These are phyloP conservation scores for Pachycephala philippinensis DNA, from an alignment of 2,113 vertebrate species.

Conservation along the genomic window DNA sequence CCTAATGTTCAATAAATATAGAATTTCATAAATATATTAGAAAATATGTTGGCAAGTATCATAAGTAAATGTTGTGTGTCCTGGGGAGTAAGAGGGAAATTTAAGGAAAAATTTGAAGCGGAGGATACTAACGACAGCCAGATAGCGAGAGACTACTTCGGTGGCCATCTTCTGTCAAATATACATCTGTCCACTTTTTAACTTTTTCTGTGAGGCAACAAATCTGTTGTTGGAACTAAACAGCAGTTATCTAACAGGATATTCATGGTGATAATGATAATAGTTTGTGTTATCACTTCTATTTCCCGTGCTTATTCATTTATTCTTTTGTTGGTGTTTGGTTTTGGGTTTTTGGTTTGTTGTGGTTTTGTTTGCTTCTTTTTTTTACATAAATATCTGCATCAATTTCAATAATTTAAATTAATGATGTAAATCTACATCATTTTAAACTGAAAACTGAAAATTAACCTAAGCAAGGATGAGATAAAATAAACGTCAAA, in stretches of 20 bases:
- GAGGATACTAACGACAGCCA: neutral
- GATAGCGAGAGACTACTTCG: neutral
- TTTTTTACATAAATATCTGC: neutral
- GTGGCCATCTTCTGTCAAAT: neutral
- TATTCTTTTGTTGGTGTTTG: neutral
- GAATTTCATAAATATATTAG: neutral
- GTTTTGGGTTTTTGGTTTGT: neutral
- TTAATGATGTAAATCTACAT: neutral
- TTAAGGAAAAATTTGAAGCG: neutral
- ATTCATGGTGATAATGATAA: neutral
- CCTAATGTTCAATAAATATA: neutral
- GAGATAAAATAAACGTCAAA: neutral
- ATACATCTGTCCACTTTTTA: neutral
- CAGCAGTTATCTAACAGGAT: neutral
- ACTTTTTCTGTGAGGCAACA: neutral
- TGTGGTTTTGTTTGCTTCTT: neutral
- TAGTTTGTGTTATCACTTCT: neutral
- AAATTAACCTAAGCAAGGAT: neutral
- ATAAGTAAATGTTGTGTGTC: neutral
- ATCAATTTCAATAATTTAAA: neutral
- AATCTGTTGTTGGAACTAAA: neutral
- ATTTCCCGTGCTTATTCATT: neutral
- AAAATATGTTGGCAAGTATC: neutral
- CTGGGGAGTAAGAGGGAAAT: neutral
- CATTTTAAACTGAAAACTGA: neutral